Base-by-base conservation (phyloP, 2,888 invertebrate genomes). In the Troides oblongomaculatus region DNA sequence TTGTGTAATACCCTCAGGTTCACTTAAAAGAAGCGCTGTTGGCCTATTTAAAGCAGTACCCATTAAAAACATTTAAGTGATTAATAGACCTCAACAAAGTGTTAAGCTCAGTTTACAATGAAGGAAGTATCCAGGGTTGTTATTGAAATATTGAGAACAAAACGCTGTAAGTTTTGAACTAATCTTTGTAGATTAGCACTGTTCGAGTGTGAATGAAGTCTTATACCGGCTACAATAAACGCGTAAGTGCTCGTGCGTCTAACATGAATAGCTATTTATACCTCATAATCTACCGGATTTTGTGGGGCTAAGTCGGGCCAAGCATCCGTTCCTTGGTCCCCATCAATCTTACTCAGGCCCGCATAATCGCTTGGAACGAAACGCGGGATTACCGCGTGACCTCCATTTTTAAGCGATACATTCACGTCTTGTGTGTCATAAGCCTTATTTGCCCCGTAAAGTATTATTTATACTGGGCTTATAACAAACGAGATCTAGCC, bases 291-390 rank as follows among this genome's bases (percentile, higher is more conserved):
- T 69, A 43, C 30, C 46, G 69, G 69, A 64, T 69, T 69, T 53
- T 62, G 57, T 62, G 65, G 65, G 58, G 56, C 64, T 69, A 65
- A 69, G 69, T 65, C 61, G 69, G 69, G 62, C 61, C 46, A 61
- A 65, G 46, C 69, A 62, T 64, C 56, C 64, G 80, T 78, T 80
- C 78, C 74, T 79, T 77, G 76, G 78, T 74, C 79, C 79, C 84
- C 89, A 90, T 91, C 91, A 89, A 90, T 91, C 91, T 91, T 89
- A 84, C 87, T 90, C 90, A 89, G 82, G 79, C 86, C 88, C 88
- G 86, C 81, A 88, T 90, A 88, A 90, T 89, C 89, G 88, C 84
- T 84, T 86, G 85, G 86, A 88, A 88, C 83, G 85, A 84, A 83
- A 86, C 81, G 83, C 77, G 72, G 84, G 89, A 87, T 89, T 89